Evolutionary conservation across 2,113 vertebrate genomes (phyloP).

Genomic region (Aleadryas rufinucha): DNA sequence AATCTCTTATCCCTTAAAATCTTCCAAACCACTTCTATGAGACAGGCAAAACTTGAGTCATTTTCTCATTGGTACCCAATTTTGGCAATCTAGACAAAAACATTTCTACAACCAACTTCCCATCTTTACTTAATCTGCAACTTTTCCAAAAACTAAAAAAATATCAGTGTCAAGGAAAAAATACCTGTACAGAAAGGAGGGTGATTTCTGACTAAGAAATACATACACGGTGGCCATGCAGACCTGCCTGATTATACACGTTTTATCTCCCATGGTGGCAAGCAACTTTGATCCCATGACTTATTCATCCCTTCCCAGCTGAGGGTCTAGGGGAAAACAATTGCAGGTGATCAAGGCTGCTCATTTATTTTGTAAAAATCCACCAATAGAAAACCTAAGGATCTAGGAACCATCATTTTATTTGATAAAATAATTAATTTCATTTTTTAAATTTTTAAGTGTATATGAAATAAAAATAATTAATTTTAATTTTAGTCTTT

Average conservation of each 20-base stretch:
- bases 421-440: background rate
- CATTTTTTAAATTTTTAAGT: rapidly evolving
- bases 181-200: background rate
- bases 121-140: background rate
- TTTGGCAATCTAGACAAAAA: background rate
- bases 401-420: background rate
- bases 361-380: background rate
- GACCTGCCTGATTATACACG: background rate
- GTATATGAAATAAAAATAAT: background rate
- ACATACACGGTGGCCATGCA: background rate
- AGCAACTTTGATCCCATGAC: background rate
- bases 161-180: background rate
- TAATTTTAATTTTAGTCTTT: background rate
- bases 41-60: background rate
- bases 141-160: background rate
- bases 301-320: background rate
- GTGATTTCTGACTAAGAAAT: background rate
- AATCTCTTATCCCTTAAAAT: background rate
- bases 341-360: background rate
- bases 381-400: background rate
- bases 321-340: background rate
- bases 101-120: background rate
- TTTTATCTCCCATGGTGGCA: background rate
- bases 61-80: background rate
- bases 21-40: background rate